Conservation (phyloP, 1,140 invertebrate genomes). For the Brachionus calyciflorus region DNA sequence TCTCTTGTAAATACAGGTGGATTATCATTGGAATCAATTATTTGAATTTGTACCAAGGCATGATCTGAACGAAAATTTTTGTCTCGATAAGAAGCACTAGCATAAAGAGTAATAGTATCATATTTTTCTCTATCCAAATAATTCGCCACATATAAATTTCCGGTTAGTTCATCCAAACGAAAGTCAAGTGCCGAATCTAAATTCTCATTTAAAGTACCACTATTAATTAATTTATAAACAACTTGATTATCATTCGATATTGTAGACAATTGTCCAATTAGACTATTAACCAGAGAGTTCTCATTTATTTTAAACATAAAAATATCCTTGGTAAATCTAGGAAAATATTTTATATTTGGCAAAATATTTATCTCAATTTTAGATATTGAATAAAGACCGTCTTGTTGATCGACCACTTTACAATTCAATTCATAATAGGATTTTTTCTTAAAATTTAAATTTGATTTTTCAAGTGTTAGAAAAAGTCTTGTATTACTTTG, state of each 20-base stretch:
- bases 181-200: background rate
- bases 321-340: constrained; percentile 26
- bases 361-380: constrained; percentile 7
- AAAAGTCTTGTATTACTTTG: background rate
- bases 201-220: background rate
- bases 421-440: constrained; percentile 23
- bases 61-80: constrained; percentile 24
- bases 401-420: constrained; percentile 3
- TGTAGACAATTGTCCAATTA: background rate
- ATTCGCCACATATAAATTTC: constrained; percentile 35
- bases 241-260: background rate
- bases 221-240: background rate
- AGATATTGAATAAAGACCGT: constrained; percentile 10
- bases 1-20: background rate
- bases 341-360: constrained; percentile 35
- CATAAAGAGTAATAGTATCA: constrained; percentile 13
- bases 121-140: constrained; percentile 26
- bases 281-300: background rate
- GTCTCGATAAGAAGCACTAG: background rate
- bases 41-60: constrained; percentile 26
- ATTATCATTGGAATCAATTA: constrained; percentile 33
- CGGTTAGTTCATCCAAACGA: constrained; percentile 25
- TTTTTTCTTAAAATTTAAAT: constrained; percentile 39
- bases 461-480: constrained; percentile 28
- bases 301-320: constrained; percentile 22